Evolutionary conservation across 2,113 vertebrate genomes (phyloP).

Genomic region (Lasiurus cinereus): DNA sequence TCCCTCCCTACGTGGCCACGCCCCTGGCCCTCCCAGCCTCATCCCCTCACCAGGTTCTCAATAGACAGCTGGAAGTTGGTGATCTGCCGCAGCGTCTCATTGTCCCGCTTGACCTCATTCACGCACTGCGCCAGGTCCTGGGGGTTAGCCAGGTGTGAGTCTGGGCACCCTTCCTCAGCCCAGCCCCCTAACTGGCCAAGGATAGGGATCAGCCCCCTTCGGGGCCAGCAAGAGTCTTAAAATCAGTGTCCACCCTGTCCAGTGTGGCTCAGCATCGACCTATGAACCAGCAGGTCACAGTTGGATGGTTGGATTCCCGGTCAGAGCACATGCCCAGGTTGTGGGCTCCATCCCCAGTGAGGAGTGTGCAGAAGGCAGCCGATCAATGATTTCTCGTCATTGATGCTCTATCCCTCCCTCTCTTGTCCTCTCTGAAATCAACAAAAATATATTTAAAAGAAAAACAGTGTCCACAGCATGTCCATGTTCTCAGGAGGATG

Average conservation of each 20-base stretch:
- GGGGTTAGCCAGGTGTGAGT: not conserved
- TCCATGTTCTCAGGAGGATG: not conserved
- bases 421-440: too few species aligned
- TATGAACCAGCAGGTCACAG: too few species aligned
- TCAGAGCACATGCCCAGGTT: too few species aligned
- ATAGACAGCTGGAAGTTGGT: slow-evolving; percentile 94
- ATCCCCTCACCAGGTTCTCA: slow-evolving; percentile 89
- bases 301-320: too few species aligned
- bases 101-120: slow-evolving; percentile 96
- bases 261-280: too few species aligned
- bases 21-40: not conserved
- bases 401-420: too few species aligned
- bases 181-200: not conserved
- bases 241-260: too few species aligned
- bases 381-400: too few species aligned
- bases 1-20: not conserved
- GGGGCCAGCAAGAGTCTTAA: not conserved
- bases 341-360: too few species aligned
- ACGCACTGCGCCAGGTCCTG: slow-evolving; percentile 95
- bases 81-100: slow-evolving; percentile 94
- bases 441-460: not conserved
- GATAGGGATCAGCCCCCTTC: not conserved
- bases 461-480: not conserved
- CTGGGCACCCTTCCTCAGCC: accelerated
- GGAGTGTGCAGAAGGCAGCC: too few species aligned